Conservation (phyloP, 2,797 vertebrate species). For the Darevskia nairensis region DNA sequence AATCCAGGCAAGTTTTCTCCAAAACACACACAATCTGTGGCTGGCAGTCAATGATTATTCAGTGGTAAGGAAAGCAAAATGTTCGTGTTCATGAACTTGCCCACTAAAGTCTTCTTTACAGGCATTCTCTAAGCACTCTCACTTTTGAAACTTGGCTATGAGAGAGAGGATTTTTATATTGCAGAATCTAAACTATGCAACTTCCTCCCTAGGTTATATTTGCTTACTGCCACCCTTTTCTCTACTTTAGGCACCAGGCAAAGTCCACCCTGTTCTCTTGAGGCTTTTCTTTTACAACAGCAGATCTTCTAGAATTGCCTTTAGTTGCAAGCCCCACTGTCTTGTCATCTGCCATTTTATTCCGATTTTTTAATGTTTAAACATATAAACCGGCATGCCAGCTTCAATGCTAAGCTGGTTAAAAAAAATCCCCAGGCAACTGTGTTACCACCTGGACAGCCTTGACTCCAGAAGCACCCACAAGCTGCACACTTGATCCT, state of each 20-base stretch:
- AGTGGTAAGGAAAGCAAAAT: not conserved
- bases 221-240: not conserved
- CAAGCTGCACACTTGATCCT: too few relatives aligned
- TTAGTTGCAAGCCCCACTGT: not conserved
- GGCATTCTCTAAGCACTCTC: not conserved
- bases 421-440: too few relatives aligned
- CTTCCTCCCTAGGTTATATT: not conserved
- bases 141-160: not conserved
- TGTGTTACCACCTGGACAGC: too few relatives aligned
- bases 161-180: not conserved
- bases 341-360: not conserved
- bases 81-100: not conserved
- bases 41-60: not conserved
- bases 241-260: not conserved
- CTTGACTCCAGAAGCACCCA: too few relatives aligned
- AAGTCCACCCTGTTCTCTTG: not conserved
- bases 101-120: not conserved
- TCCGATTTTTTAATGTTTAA: not conserved
- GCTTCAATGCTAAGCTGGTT: too few relatives aligned
- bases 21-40: not conserved
- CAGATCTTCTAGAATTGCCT: not conserved
- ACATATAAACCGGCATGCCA: too few relatives aligned
- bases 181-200: not conserved
- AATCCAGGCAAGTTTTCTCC: too few relatives aligned
- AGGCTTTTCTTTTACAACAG: not conserved